These are phyloP conservation scores for Chrysogorgia sp. DNA, from an alignment of 92 coral and sea anemone genomes.

Conservation along the genomic window DNA sequence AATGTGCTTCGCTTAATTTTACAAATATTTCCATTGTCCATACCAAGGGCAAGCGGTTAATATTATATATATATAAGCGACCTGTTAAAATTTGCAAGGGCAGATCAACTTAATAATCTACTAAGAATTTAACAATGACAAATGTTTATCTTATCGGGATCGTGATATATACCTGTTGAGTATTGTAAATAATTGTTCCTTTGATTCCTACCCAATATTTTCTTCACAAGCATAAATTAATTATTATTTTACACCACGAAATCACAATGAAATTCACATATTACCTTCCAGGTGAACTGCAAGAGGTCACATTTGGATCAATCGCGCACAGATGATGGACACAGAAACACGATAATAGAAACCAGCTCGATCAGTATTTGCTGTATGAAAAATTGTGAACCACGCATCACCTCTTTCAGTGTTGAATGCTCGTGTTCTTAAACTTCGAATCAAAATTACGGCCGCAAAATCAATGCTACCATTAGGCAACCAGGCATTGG, in stretches of 20 bases:
- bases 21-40: neutral
- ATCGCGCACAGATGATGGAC: neutral
- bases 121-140: neutral
- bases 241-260: neutral
- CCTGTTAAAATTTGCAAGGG: neutral
- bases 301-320: slow-evolving; percentile 5
- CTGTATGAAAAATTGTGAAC: neutral
- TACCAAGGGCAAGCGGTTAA: no score
- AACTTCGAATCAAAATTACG: neutral
- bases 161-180: neutral
- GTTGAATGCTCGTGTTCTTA: neutral
- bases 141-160: neutral
- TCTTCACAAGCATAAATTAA: neutral
- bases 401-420: neutral
- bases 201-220: neutral
- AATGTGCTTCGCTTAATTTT: neutral
- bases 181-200: neutral
- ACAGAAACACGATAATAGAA: neutral
- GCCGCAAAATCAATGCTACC: neutral
- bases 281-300: slow-evolving; percentile 6
- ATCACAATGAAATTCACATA: neutral
- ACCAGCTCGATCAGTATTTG: neutral
- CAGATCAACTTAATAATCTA: neutral
- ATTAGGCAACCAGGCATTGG: no score
- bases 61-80: neutral